phyloP scores from a whole-genome alignment of 2,888 invertebrate species.

The Proisotoma minuta region DNA sequence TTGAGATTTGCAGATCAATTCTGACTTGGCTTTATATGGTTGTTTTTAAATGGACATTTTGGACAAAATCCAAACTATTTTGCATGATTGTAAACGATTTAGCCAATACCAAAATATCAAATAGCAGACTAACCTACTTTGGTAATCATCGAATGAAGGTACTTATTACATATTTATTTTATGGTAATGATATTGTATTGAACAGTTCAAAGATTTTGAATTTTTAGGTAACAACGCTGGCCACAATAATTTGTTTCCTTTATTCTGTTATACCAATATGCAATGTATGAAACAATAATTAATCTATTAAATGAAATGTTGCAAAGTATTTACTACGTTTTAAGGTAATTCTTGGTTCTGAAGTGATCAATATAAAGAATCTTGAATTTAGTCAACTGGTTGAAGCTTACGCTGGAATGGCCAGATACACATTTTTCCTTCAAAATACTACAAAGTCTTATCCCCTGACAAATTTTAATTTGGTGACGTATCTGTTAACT shows the following conservation, averaged over 20 bases:
- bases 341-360: neutral
- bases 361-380: neutral
- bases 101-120: neutral
- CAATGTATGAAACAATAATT: too few species aligned
- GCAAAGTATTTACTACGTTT: too few species aligned
- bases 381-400: neutral
- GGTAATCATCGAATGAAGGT: too few species aligned
- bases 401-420: neutral
- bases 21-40: neutral
- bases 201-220: too few species aligned
- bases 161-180: too few species aligned
- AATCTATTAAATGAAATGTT: too few species aligned
- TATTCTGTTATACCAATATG: neutral
- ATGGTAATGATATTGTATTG: too few species aligned
- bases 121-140: neutral
- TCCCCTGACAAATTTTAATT: neutral
- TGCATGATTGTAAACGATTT: neutral
- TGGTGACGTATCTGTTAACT: neutral
- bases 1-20: neutral
- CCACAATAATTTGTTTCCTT: neutral
- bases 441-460: neutral
- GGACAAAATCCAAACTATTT: neutral
- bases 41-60: slow-evolving; percentile 1
- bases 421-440: neutral
- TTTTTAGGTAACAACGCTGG: neutral